These are phyloP conservation scores for Drosophila robusta DNA, from an alignment of 2,888 invertebrate genomes.

Conservation along the genomic window DNA sequence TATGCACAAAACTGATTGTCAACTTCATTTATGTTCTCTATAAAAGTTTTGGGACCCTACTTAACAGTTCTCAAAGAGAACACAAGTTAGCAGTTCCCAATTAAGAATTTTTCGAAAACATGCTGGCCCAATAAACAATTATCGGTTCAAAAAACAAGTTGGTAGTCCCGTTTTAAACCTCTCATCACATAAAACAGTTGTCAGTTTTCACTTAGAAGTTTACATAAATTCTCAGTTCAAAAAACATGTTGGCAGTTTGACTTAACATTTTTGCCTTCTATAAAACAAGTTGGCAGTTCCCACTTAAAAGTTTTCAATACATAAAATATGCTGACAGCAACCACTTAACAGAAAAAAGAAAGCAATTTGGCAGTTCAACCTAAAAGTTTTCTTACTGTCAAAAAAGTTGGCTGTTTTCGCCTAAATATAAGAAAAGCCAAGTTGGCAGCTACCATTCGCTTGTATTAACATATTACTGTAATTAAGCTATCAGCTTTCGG, in stretches of 20 bases:
- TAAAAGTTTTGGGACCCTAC: too few relatives aligned
- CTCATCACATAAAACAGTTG: too few relatives aligned
- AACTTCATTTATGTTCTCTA: background rate
- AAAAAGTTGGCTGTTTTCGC: background rate
- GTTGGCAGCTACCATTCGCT: background rate
- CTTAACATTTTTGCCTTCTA: background rate
- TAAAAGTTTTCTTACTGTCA: background rate
- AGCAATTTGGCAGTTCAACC: slow-evolving; percentile 1
- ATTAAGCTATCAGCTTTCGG: slow-evolving; percentile 9
- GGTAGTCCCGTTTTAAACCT: too few relatives aligned
- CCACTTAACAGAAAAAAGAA: background rate
- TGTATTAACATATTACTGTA: background rate
- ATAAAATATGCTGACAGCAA: background rate
- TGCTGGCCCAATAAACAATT: too few relatives aligned
- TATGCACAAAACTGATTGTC: background rate
- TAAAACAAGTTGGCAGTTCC: background rate
- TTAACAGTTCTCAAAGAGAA: too few relatives aligned
- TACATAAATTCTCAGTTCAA: background rate
- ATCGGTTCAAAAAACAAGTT: too few relatives aligned
- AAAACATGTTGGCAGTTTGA: background rate
- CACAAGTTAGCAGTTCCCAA: too few relatives aligned
- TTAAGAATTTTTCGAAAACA: too few relatives aligned
- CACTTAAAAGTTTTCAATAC: background rate
- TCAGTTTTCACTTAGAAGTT: too few relatives aligned
- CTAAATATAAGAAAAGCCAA: background rate